Evolutionary conservation across 2,797 vertebrate species (phyloP).

Genomic region (Lophura swinhoii): DNA sequence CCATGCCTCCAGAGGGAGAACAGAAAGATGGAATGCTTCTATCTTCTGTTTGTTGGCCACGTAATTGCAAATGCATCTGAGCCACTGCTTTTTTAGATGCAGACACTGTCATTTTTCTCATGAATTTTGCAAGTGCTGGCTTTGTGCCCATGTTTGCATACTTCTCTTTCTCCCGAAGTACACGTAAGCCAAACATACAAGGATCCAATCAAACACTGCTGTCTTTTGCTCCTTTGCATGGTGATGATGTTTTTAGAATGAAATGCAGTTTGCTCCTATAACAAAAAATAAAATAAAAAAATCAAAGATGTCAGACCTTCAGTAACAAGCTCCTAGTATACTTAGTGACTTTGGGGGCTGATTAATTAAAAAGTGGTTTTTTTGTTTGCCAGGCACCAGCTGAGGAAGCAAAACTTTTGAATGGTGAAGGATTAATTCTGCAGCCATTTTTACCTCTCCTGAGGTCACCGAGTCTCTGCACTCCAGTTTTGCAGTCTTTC

Average conservation of each 20-base stretch:
- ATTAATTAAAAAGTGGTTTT: slow-evolving; percentile 13
- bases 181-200: not conserved
- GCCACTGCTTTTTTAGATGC: not conserved
- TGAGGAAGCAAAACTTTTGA: not conserved
- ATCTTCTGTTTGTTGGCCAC: not conserved
- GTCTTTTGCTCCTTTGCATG: slow-evolving; percentile 4
- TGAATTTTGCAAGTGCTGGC: slow-evolving; percentile 34
- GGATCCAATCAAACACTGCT: slow-evolving; percentile 2
- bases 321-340: not conserved
- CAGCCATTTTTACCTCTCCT: slow-evolving; percentile 19
- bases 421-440: not conserved
- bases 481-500: not conserved
- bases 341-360: not conserved
- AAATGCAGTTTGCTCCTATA: not conserved
- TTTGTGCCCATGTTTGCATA: slow-evolving; percentile 21
- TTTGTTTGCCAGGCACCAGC: not conserved
- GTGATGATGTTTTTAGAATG: not conserved
- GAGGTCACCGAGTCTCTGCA: not conserved
- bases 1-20: not conserved
- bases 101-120: slow-evolving; percentile 2
- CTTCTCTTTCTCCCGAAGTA: not conserved
- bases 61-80: not conserved
- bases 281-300: not conserved
- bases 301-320: not conserved
- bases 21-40: not conserved